A percentile compares a stretch with the other conserved stretches of the same genome.
phyloP scores from a whole-genome alignment of 2,113 vertebrate genomes.

The Perca schrenkii region DNA sequence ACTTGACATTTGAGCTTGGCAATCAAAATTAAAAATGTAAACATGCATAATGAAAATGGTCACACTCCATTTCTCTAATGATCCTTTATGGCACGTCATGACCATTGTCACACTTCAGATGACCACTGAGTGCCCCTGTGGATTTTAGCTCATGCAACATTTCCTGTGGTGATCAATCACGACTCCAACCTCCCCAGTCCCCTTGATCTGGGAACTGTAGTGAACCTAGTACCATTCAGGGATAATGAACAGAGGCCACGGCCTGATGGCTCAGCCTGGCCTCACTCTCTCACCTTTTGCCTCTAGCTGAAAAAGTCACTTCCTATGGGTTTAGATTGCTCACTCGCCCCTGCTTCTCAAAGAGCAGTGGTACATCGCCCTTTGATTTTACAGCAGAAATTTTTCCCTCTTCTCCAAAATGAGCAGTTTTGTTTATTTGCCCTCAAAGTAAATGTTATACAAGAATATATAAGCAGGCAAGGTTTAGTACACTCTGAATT shows the following conservation, averaged over 20 bases:
- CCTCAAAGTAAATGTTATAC: constrained; percentile 55
- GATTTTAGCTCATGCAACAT: constrained; percentile 27
- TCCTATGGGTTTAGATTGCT: constrained; percentile 42
- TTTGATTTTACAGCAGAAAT: constrained; percentile 22
- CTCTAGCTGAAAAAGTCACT: constrained; percentile 35
- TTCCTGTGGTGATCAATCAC: constrained; percentile 54
- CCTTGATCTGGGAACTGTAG: constrained; percentile 10
- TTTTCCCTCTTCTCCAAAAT: constrained; percentile 15
- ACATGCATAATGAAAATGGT: constrained; percentile 4
- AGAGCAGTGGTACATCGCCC: not conserved
- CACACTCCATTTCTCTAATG: constrained; percentile 10
- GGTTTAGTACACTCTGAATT: constrained; percentile 52
- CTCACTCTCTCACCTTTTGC: constrained; percentile 52
- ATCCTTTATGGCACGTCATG: constrained; percentile 29
- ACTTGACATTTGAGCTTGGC: not conserved
- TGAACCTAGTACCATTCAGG: constrained; percentile 20
- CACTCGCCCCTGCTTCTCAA: not conserved
- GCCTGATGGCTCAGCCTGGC: constrained; percentile 45
- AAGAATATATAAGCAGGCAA: constrained; percentile 44
- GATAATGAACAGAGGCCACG: constrained; percentile 48
- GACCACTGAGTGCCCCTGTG: constrained; percentile 25
- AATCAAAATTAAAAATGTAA: not conserved
- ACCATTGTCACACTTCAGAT: constrained; percentile 27
- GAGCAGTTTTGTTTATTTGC: constrained; percentile 43
- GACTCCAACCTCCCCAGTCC: not conserved